Evolutionary conservation across 2,113 vertebrate genomes (phyloP).

Genomic region (human (Homo sapiens)): DNA sequence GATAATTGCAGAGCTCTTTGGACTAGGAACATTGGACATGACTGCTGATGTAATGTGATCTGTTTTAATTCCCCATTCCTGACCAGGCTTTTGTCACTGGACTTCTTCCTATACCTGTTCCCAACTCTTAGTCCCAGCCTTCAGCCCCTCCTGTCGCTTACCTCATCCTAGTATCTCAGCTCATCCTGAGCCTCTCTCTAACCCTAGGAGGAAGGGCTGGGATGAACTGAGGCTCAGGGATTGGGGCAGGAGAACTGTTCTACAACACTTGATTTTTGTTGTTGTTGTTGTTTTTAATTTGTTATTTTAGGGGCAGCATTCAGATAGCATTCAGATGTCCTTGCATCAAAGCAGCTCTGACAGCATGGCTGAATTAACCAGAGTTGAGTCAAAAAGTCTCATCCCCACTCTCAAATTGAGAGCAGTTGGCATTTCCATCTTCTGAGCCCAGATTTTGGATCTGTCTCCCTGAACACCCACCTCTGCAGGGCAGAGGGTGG

Average conservation of each 20-base stretch:
- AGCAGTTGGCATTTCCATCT: background rate
- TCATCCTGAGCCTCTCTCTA: background rate
- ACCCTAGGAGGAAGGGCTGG: background rate
- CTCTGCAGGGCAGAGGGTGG: background rate
- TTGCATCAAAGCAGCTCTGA: background rate
- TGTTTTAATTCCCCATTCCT: background rate
- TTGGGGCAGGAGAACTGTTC: background rate
- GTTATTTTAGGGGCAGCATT: background rate
- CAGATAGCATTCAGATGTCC: background rate
- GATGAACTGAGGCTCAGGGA: background rate
- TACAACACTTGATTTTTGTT: background rate
- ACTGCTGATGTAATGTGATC: background rate
- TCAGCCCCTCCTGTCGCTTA: background rate
- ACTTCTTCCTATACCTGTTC: background rate
- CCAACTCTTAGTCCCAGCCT: background rate
- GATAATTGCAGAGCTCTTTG: background rate
- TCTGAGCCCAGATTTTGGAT: background rate
- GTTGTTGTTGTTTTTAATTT: background rate
- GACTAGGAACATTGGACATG: background rate
- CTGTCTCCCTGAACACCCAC: background rate
- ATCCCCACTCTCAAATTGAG: background rate
- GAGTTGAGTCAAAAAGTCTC: background rate
- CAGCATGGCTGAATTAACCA: background rate
- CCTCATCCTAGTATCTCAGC: background rate
- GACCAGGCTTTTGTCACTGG: background rate